Evolutionary conservation across 2,113 vertebrate genomes (phyloP), one percentile per base, ranked within the genome.

Genomic region (Epinephelus cyanopodus): DNA sequence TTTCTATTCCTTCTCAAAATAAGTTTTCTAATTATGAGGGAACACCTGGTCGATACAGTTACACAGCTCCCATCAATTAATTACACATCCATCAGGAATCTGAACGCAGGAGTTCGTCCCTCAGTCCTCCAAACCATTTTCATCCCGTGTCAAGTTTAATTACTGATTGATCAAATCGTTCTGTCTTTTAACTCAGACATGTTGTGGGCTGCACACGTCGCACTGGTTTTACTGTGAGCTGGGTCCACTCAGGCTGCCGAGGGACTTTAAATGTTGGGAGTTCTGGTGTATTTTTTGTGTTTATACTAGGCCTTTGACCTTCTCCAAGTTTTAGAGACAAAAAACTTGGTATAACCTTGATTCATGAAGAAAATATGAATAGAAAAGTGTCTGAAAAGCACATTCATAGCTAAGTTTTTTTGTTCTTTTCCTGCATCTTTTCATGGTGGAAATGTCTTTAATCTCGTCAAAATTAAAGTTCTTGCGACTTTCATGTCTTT

Each of bases 1-100:
- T 81, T 85, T 68, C 50, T 50, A 52, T 68, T 74, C 42, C 57
- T 21, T 78, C 64, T 74, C 39, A 52, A 68, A 82, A 63, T 73
- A 68, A 63, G 10, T 42, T 63, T 33, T 62, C 6, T 69, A 78
- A 82, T 86, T 73, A 67, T 27, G 66, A 3, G 14, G 21, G 3
- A 15, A 61, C 60, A 66, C 65, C 72, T 54, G 77, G 58, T 80
- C 21, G 18, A 57, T 69, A 45, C 57, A 29, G 48, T 78, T 21
- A 27, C 21, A 42, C 29, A 13, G 10, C 48, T 68, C 56, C 37
- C 48, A 69, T 56, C 48, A 50, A 50, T 74, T 52, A 84, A 69
- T 84, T 27, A 84, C 17, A 27, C 25, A 4, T 50, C 65, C 60
- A 45, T 39, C 39, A 25, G 37, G 5, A 50, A 25, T 54, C 14